Conservation (phyloP, 1,140 invertebrate genomes). For the Zaprionus davidi region DNA sequence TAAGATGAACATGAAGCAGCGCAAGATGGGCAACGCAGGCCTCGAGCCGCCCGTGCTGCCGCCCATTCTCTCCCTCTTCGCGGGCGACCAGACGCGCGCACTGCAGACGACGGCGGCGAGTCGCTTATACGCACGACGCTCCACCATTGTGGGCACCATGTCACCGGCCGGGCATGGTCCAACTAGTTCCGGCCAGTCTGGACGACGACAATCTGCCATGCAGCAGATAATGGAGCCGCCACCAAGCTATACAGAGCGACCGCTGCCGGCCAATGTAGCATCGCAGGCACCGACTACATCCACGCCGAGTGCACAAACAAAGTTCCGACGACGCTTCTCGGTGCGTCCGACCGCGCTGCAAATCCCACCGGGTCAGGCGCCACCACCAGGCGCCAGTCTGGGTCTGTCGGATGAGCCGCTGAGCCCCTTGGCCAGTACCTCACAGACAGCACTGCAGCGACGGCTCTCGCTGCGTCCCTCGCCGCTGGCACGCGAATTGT, state of each 20-base stretch:
- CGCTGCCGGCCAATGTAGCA: background rate
- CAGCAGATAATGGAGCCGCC: slow-evolving; percentile 67
- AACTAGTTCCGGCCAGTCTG: background rate
- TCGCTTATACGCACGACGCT: slow-evolving; percentile 74
- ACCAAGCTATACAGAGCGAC: slow-evolving; percentile 70
- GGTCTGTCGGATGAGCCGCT: slow-evolving; percentile 30
- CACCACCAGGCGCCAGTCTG: slow-evolving; percentile 66
- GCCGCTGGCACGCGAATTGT: slow-evolving; percentile 71
- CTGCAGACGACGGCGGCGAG: slow-evolving; percentile 68
- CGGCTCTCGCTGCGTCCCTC: slow-evolving; percentile 80
- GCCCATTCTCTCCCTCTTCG: slow-evolving; percentile 72
- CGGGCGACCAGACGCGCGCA: slow-evolving; percentile 60
- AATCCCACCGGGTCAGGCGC: slow-evolving; percentile 80
- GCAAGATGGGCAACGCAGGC: slow-evolving; percentile 86
- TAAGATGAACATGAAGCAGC: slow-evolving; percentile 66
- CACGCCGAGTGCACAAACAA: slow-evolving; percentile 34
- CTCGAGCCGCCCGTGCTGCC: slow-evolving; percentile 84
- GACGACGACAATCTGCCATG: background rate
- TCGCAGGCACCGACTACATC: slow-evolving; percentile 1
- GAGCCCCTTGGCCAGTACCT: slow-evolving; percentile 17
- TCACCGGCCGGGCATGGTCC: slow-evolving; percentile 47
- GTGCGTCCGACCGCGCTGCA: slow-evolving; percentile 79
- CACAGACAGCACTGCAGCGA: slow-evolving; percentile 75
- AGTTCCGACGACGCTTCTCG: slow-evolving; percentile 80
- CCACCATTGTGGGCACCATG: slow-evolving; percentile 78